Conservation (phyloP, 1,140 invertebrate species). For the Helicoverpa armigera region DNA sequence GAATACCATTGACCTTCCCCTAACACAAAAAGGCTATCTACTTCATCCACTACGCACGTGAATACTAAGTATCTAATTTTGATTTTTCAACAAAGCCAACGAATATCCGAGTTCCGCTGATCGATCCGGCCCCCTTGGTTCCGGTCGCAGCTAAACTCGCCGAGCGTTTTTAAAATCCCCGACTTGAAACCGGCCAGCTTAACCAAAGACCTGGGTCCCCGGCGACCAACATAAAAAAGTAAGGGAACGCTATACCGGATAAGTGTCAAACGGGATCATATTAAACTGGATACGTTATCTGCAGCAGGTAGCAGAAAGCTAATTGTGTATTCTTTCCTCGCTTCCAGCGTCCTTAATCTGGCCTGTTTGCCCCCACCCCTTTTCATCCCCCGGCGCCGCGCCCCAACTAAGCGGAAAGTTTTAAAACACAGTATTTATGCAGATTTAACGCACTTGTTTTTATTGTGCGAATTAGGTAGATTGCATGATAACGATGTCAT, state of each 20-base stretch:
- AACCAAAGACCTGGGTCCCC: slow-evolving; percentile 49
- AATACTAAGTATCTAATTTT: slow-evolving; percentile 83
- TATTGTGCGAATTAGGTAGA: slow-evolving; percentile 59
- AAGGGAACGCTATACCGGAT: slow-evolving; percentile 47
- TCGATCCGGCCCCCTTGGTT: slow-evolving; percentile 79
- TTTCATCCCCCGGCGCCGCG: slow-evolving; percentile 58
- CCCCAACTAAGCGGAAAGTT: slow-evolving; percentile 82
- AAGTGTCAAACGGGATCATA: slow-evolving; percentile 61
- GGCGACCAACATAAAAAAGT: slow-evolving; percentile 55
- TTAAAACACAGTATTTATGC: slow-evolving; percentile 74
- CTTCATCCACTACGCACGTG: slow-evolving; percentile 64
- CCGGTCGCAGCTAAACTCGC: slow-evolving; percentile 76
- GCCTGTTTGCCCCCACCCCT: slow-evolving; percentile 71
- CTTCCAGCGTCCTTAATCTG: slow-evolving; percentile 83
- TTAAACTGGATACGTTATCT: slow-evolving; percentile 76
- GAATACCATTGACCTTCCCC: slow-evolving; percentile 53
- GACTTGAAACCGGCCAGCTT: slow-evolving; percentile 69
- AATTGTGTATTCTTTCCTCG: slow-evolving; percentile 87
- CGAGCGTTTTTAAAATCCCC: slow-evolving; percentile 80
- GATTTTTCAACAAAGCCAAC: slow-evolving; percentile 82
- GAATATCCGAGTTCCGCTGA: slow-evolving; percentile 73
- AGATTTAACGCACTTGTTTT: slow-evolving; percentile 62
- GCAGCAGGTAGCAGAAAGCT: slow-evolving; percentile 82
- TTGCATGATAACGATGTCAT: slow-evolving; percentile 58
- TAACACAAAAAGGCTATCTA: slow-evolving; percentile 60